Percentiles rank a stretch among this genome's conserved stretches.
Evolutionary conservation across 1,140 invertebrate species (phyloP).

Genomic region (Hestina assimilis): DNA sequence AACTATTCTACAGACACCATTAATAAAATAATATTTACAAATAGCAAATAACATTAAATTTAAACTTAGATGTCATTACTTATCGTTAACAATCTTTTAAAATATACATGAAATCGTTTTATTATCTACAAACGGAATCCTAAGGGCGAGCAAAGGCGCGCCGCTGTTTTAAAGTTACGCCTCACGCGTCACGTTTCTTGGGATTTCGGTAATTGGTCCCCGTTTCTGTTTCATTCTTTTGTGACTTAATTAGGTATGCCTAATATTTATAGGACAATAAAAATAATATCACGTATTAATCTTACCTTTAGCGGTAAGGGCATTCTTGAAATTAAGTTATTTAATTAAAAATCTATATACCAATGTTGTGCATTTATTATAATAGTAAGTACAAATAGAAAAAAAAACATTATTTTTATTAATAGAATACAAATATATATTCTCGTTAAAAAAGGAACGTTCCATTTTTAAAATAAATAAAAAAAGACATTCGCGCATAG

Average conservation of each 20-base stretch:
- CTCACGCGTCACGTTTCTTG: slow-evolving; percentile 32
- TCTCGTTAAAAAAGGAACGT: not conserved
- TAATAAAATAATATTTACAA: too few relatives aligned
- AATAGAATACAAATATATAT: slow-evolving; percentile 1
- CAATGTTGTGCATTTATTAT: too few relatives aligned
- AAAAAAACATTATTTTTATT: too few relatives aligned
- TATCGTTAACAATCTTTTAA: not conserved
- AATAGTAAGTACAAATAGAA: too few relatives aligned
- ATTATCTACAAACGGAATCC: not conserved
- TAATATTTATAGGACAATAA: not conserved
- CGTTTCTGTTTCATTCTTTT: slow-evolving; percentile 19
- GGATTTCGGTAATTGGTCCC: slow-evolving; percentile 32
- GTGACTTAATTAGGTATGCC: slow-evolving; percentile 17
- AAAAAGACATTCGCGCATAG: not conserved
- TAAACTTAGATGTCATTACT: not conserved
- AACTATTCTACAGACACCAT: too few relatives aligned
- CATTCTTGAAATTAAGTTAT: too few relatives aligned
- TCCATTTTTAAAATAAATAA: slow-evolving; percentile 6
- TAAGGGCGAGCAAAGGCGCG: slow-evolving; percentile 39
- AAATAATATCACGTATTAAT: not conserved
- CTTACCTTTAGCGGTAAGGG: not conserved
- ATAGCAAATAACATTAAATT: too few relatives aligned
- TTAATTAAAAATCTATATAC: too few relatives aligned
- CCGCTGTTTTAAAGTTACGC: slow-evolving; percentile 38
- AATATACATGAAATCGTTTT: not conserved